Percentiles rank a stretch among this genome's conserved stretches.
Conservation (phyloP, 2,888 invertebrate species). For the Dicyrtomina minuta region DNA sequence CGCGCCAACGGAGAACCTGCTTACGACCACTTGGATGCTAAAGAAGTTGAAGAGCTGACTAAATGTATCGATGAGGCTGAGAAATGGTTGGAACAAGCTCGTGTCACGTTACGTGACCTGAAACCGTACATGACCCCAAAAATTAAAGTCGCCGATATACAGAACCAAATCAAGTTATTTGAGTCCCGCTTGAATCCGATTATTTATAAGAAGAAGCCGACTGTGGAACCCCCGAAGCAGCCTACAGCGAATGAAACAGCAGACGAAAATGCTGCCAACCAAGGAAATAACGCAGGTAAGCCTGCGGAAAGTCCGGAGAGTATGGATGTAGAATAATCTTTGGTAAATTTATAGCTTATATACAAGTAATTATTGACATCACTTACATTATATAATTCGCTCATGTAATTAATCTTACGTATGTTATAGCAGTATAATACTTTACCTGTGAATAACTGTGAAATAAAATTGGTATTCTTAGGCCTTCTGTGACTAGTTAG, state of each 20-base stretch:
- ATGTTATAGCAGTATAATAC: no score
- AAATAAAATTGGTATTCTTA: no score
- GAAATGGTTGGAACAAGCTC: constrained; percentile 79
- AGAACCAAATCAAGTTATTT: constrained; percentile 58
- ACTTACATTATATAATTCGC: no score
- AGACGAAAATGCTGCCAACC: constrained; percentile 25
- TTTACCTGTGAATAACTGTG: no score
- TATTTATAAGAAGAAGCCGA: constrained; percentile 85
- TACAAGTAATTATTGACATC: no score
- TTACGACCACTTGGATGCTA: constrained; percentile 69
- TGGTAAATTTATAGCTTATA: no score
- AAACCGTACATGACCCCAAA: constrained; percentile 32
- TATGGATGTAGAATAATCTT: constrained; percentile 59
- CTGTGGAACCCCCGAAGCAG: constrained; percentile 59
- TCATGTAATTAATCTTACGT: no score
- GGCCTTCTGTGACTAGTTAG: no score
- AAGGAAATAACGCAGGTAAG: constrained; percentile 30
- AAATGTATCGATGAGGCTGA: constrained; percentile 70
- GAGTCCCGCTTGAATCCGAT: constrained; percentile 67
- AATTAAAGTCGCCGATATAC: constrained; percentile 40
- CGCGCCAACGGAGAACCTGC: constrained; percentile 68
- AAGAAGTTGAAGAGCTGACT: constrained; percentile 75
- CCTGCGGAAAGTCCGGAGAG: constrained; percentile 54
- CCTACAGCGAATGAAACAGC: constrained; percentile 53
- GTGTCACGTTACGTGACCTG: constrained; percentile 55